Evolutionary conservation across 2,888 invertebrate species (phyloP).

Genomic region (Diploptera punctata): DNA sequence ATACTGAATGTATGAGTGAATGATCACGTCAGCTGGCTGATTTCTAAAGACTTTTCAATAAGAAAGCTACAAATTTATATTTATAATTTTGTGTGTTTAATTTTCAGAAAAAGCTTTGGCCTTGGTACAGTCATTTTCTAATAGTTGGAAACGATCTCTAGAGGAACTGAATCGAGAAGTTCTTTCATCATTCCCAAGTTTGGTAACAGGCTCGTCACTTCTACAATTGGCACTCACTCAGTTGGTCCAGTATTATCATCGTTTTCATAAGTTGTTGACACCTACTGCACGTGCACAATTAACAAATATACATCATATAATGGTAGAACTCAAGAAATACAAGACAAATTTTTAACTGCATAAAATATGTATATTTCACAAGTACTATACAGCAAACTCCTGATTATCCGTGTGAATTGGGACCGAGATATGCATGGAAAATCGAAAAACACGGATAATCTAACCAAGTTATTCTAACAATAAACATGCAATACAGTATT

Average conservation of each 20-base stretch:
- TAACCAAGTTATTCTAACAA: too few species aligned
- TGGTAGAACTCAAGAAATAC: constrained; percentile 99
- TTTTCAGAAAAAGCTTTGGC: constrained; percentile 73
- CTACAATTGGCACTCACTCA: constrained; percentile 94
- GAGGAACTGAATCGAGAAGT: constrained; percentile 96
- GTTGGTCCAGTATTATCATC: constrained; percentile 96
- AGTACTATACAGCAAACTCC: too few species aligned
- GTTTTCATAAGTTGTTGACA: constrained; percentile 92
- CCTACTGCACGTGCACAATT: constrained; percentile 87
- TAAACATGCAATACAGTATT: too few species aligned
- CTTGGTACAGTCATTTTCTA: constrained; percentile 88
- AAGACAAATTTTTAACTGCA: constrained; percentile 65
- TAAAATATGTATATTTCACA: too few species aligned
- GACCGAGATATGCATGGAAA: too few species aligned
- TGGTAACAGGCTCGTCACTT: constrained; percentile 93
- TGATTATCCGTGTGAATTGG: too few species aligned
- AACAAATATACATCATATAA: constrained; percentile 97
- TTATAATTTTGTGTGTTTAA: neutral
- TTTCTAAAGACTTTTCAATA: too few species aligned
- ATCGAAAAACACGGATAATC: too few species aligned
- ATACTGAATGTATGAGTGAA: too few species aligned
- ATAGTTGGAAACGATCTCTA: constrained; percentile 94
- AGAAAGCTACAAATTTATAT: too few species aligned
- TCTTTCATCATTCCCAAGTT: constrained; percentile 92
- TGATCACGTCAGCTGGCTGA: too few species aligned